Evolutionary conservation across 53 echinoderm and acorn worm species (phyloP).

Genomic region (Arbacia lixula): DNA sequence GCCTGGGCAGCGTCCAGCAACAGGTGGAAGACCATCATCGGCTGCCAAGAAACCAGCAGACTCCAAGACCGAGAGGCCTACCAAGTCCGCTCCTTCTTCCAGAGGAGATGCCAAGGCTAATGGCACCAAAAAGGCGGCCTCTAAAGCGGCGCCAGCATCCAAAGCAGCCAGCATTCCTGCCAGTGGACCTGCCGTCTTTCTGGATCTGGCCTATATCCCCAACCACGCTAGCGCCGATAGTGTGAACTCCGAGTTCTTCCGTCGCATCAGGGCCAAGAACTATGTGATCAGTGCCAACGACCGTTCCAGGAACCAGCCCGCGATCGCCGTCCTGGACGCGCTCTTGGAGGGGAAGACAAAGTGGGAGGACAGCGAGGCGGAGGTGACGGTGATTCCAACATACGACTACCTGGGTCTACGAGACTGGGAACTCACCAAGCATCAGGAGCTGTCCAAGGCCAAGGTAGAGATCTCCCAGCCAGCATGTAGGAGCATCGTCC

Average conservation of each 20-base stretch:
- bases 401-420: constrained; percentile 78
- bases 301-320: constrained; percentile 80
- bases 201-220: constrained; percentile 92
- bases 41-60: constrained; percentile 62
- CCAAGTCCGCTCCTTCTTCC: constrained; percentile 68
- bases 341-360: constrained; percentile 89
- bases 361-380: constrained; percentile 86
- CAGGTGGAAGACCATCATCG: constrained; percentile 67
- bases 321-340: constrained; percentile 76
- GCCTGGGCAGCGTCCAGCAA: constrained; percentile 76
- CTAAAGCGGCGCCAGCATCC: constrained; percentile 50
- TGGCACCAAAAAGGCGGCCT: constrained; percentile 68
- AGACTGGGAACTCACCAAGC: constrained; percentile 91
- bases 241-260: constrained; percentile 95
- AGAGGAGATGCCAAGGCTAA: constrained; percentile 75
- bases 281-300: constrained; percentile 96
- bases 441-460: constrained; percentile 78
- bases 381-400: constrained; percentile 91
- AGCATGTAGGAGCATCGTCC: constrained; percentile 88
- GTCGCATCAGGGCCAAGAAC: constrained; percentile 87
- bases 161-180: constrained; percentile 83
- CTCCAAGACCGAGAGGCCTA: constrained; percentile 68
- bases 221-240: constrained; percentile 92
- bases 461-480: constrained; percentile 91
- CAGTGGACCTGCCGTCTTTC: constrained; percentile 91